phyloP scores from a whole-genome alignment of 2,113 vertebrate genomes.

The Myotis lucifugus region DNA sequence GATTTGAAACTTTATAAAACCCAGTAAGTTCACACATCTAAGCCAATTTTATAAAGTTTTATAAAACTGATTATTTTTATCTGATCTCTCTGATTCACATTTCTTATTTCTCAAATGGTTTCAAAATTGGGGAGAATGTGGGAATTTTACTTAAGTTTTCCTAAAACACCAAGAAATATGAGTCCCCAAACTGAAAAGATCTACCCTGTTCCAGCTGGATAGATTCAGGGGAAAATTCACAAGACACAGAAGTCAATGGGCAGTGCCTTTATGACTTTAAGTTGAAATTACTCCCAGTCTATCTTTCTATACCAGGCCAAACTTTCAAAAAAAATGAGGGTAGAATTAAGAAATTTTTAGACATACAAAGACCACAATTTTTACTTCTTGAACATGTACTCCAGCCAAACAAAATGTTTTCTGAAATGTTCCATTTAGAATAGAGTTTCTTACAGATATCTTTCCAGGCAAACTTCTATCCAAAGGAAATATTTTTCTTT shows the following conservation, averaged over 20 bases:
- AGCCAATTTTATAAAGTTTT: not conserved
- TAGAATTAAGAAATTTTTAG: not conserved
- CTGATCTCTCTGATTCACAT: not conserved
- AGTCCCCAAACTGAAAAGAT: not conserved
- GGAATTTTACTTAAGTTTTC: conserved; percentile 16
- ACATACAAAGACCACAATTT: not conserved
- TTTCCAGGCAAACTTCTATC: not conserved
- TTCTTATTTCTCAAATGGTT: not conserved
- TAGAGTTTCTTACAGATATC: not conserved
- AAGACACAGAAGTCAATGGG: not conserved
- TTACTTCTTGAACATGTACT: not conserved
- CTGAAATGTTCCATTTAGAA: not conserved
- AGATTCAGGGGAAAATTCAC: not conserved
- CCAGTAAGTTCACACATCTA: not conserved
- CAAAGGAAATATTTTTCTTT: not conserved
- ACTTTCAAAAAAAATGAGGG: not conserved
- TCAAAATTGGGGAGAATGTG: not conserved
- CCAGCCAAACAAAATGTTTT: not conserved
- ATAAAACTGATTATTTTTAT: not conserved
- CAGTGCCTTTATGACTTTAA: not conserved
- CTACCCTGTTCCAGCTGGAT: not conserved
- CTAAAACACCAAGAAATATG: not conserved
- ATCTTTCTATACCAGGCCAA: not conserved
- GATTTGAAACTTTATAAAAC: not conserved
- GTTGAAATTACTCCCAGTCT: not conserved